A percentile compares a stretch with the other conserved stretches of the same genome.
These are phyloP conservation scores for Sebastiscus tertius DNA, from an alignment of 2,797 vertebrate species.

Conservation along the genomic window DNA sequence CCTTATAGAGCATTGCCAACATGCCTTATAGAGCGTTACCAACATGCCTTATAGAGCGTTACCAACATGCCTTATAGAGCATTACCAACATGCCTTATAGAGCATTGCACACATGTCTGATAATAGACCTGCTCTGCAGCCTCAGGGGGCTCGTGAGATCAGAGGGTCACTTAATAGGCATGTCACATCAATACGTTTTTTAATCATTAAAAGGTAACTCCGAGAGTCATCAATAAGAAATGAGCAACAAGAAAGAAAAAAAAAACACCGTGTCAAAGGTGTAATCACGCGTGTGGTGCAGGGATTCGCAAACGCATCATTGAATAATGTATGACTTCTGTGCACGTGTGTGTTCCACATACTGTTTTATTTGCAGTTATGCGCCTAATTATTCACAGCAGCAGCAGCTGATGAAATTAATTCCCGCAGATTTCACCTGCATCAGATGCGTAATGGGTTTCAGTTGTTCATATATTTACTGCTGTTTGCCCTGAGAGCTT, in stretches of 20 bases:
- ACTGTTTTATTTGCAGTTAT: conserved; percentile 48
- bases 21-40: too few species aligned
- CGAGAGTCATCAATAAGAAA: conserved; percentile 21
- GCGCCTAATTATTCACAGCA: conserved; percentile 55
- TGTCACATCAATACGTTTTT: conserved; percentile 23
- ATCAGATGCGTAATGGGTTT: neutral
- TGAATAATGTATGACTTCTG: conserved; percentile 59
- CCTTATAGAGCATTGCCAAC: too few species aligned
- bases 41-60: too few species aligned
- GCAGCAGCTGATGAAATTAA: conserved; percentile 44
- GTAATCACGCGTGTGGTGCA: conserved; percentile 43
- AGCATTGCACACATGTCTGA: neutral
- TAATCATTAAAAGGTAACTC: neutral
- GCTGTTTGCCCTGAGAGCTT: conserved; percentile 32
- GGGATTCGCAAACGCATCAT: conserved; percentile 41
- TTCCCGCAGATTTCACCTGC: conserved; percentile 39
- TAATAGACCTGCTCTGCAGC: neutral
- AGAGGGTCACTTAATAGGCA: conserved; percentile 51
- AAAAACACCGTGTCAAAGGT: conserved; percentile 24
- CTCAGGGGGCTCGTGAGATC: conserved; percentile 37
- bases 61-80: too few species aligned
- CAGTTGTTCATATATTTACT: neutral
- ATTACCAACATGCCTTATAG: too few species aligned
- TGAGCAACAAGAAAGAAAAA: conserved; percentile 5
- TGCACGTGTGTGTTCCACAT: conserved; percentile 36